phyloP scores from a whole-genome alignment of 2,888 invertebrate genomes.

The Patella pellucida region DNA sequence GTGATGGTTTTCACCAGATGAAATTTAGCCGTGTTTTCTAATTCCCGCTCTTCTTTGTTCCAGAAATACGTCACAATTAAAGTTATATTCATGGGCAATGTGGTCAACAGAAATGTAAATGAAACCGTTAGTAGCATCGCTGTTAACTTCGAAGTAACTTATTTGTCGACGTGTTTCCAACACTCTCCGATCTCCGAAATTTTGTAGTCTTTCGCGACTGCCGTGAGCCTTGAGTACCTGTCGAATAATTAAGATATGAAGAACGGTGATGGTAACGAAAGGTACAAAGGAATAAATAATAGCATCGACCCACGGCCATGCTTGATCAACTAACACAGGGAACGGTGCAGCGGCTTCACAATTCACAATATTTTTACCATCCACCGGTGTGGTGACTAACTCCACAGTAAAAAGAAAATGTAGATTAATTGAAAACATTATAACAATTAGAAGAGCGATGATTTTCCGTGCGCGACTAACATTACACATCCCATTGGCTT shows the following conservation, averaged over 20 bases:
- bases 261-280: conserved; percentile 56
- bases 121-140: conserved; percentile 67
- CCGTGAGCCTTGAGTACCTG: conserved; percentile 52
- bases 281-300: conserved; percentile 64
- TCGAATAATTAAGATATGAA: conserved; percentile 64
- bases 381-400: conserved; percentile 36
- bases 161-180: conserved; percentile 22
- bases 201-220: conserved; percentile 25
- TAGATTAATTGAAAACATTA: conserved; percentile 56
- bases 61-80: conserved; percentile 49
- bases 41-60: conserved; percentile 31
- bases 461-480: conserved; percentile 55
- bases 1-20: conserved; percentile 56
- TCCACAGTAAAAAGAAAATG: conserved; percentile 65
- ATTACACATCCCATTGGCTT: conserved; percentile 61
- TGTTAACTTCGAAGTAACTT: conserved; percentile 57
- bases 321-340: conserved; percentile 43
- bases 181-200: conserved; percentile 11
- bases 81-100: conserved; percentile 62
- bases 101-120: conserved; percentile 65
- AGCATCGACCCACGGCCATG: conserved; percentile 69
- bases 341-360: conserved; percentile 41
- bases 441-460: conserved; percentile 46
- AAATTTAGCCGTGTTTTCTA: conserved; percentile 40
- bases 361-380: conserved; percentile 21